Evolutionary conservation across 1,140 invertebrate species (phyloP).

Genomic region (Nephila pilipes): DNA sequence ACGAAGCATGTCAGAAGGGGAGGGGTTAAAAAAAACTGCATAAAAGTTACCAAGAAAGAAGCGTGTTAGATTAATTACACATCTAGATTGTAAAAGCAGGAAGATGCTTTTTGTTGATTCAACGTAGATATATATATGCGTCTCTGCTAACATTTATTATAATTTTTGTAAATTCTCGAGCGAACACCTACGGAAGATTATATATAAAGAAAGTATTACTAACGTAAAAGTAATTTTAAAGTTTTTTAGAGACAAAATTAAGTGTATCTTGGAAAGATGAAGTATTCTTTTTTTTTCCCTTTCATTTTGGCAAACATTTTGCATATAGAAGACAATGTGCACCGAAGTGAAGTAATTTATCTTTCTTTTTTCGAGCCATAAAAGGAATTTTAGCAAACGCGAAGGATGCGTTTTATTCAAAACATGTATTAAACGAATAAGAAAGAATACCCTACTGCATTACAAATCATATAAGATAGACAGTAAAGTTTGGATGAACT

Average conservation of each 20-base stretch:
- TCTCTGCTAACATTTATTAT: not conserved
- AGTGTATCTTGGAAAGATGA: not conserved
- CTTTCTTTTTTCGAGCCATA: not conserved
- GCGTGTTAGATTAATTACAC: constrained; percentile 14
- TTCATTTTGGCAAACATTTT: not conserved
- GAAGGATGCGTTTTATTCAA: not conserved
- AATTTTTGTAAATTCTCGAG: not conserved
- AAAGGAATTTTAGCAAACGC: not conserved
- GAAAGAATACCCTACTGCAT: too few species aligned
- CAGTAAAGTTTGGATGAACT: too few species aligned
- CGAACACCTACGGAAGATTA: not conserved
- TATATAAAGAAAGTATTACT: not conserved
- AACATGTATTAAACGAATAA: not conserved
- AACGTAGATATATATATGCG: not conserved
- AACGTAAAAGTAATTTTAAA: constrained; percentile 20
- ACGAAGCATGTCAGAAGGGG: not conserved
- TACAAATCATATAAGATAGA: too few species aligned
- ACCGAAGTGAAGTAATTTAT: constrained; percentile 33
- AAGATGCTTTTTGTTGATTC: not conserved
- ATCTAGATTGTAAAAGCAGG: not conserved
- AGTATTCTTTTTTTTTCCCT: not conserved
- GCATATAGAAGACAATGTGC: constrained; percentile 45
- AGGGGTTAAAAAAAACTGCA: not conserved
- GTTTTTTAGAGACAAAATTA: not conserved
- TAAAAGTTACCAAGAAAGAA: not conserved